Percentiles rank a stretch among this genome's conserved stretches.
These are phyloP conservation scores for Imbricaverruca yamaguchii DNA, from an alignment of 2,888 invertebrate species.

Conservation along the genomic window DNA sequence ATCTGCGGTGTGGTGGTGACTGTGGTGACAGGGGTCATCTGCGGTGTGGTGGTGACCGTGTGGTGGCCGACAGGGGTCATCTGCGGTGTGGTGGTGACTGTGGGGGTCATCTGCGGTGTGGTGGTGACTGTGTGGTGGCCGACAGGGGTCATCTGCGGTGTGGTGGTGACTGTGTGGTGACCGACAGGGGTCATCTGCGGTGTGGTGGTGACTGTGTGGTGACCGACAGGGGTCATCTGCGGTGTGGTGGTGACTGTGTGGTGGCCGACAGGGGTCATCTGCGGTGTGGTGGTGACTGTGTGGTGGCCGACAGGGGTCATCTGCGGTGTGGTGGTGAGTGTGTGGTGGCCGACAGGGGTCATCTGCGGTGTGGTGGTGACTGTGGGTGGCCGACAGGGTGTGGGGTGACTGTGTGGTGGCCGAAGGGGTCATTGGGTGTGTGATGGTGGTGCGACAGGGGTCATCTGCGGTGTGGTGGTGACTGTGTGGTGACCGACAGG, in stretches of 20 bases:
- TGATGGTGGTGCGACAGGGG: too few species aligned
- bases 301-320: background rate
- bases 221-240: background rate
- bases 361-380: too few species aligned
- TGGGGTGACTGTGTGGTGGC: background rate
- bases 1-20: too few species aligned
- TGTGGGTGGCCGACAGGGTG: background rate
- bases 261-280: background rate
- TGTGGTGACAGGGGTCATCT: background rate
- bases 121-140: background rate
- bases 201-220: background rate
- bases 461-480: too few species aligned
- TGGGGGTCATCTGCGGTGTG: too few species aligned
- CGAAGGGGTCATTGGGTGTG: too few species aligned
- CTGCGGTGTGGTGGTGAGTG: background rate
- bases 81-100: background rate
- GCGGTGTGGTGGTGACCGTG: background rate
- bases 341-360: background rate
- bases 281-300: background rate
- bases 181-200: background rate
- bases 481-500: too few species aligned
- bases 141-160: background rate
- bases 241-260: background rate
- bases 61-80: background rate
- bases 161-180: background rate